Evolutionary conservation across 2,797 vertebrate genomes (phyloP).

Genomic region (Apodemus agrarius): DNA sequence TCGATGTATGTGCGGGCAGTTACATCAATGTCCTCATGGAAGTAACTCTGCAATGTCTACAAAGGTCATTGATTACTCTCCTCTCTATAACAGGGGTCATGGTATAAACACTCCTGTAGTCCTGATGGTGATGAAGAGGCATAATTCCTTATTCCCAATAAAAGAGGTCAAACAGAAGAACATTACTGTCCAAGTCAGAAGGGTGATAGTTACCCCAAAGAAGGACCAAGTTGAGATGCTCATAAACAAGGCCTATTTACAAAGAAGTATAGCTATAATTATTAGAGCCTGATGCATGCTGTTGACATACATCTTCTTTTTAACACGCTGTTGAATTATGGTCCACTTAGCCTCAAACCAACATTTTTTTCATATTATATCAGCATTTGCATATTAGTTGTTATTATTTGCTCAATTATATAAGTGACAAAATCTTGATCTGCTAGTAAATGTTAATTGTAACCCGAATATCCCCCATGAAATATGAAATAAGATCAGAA

Average conservation of each 20-base stretch:
- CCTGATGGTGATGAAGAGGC: neutral
- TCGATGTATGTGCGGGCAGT: too few relatives aligned
- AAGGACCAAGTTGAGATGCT: neutral
- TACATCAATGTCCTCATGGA: neutral
- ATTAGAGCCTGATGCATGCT: neutral
- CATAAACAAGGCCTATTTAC: neutral
- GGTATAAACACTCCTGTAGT: neutral
- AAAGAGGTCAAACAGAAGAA: neutral
- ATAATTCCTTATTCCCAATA: rapidly evolving
- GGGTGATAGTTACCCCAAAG: neutral
- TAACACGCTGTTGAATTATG: slow-evolving; percentile 19
- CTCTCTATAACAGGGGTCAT: neutral
- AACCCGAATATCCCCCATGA: slow-evolving; percentile 8
- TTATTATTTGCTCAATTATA: slow-evolving; percentile 63
- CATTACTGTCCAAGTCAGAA: neutral
- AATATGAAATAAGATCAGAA: slow-evolving; percentile 33
- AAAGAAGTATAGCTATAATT: neutral
- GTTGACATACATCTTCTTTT: neutral
- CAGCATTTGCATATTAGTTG: slow-evolving; percentile 52
- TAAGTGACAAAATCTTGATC: slow-evolving; percentile 55
- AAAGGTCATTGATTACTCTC: neutral
- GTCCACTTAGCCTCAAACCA: slow-evolving; percentile 51
- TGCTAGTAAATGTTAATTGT: slow-evolving; percentile 8
- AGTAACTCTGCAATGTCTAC: neutral
- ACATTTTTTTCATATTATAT: slow-evolving; percentile 63